Evolutionary conservation across 1,140 invertebrate genomes (phyloP), one percentile per base, ranked within the genome.

Genomic region (Nylanderia fulva): DNA sequence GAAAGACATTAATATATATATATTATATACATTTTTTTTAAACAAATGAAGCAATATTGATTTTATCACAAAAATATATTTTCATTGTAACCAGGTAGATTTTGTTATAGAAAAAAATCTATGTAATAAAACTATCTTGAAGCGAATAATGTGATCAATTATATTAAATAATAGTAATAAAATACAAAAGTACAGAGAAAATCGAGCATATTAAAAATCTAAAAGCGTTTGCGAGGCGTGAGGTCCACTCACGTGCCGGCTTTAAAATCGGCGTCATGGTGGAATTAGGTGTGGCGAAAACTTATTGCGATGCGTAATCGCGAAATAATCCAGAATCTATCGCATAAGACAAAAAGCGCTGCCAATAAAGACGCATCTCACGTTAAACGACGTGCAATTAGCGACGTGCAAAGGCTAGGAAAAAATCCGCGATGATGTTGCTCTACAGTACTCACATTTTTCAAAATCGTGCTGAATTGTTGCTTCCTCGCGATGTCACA

Each of bases 381-480:
- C 36, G 13, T 58, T n/a, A 71, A 33, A 58, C 82, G 48, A 52
- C 36, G 7, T 8, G n/a, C 27, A 36, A 39, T 74, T 39, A 79
- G n/a, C 1, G 5, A 56, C 36, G 45, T 63, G 0, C 1, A 13
- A 7, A 18, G n/a, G 9, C 24, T 33, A 58, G 36, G 7, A 69
- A 39, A 27, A 58, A 11, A 13, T 8, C 13, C 21, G 54, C 52
- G 18, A 54, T n/a, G n/a, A n/a, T 21, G 85, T 87, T 77, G 84
- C 85, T 85, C 9, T 48, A 48, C 45, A 61, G 33, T 24, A 96
- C 96, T 97, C 95, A 97, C 97, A 94, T 95, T 96, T 95, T 96
- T 96, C 75, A 97, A 93, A 85, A 97, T 95, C 85, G 96, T 96
- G 89, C 96, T 96, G 93, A 97, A 96, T 91, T 96, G 96, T 87